A percentile compares a stretch with the other conserved stretches of the same genome.
Evolutionary conservation across 1,140 invertebrate genomes (phyloP).

Genomic region (Drosophila varians): DNA sequence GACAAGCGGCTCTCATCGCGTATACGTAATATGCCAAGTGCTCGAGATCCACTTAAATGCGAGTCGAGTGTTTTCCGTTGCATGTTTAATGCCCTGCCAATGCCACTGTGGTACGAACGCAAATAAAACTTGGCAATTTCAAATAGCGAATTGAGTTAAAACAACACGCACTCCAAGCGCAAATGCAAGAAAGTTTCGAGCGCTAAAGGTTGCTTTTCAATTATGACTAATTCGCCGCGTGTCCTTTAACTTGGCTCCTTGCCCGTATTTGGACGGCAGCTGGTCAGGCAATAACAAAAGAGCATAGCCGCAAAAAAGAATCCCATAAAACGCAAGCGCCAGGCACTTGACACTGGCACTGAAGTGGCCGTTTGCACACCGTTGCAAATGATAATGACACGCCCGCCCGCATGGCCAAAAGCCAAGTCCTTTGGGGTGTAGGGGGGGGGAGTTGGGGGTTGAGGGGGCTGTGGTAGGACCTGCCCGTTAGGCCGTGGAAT

Average conservation of each 20-base stretch:
- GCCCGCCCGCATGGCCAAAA: slow-evolving; percentile 58
- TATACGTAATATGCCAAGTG: slow-evolving; percentile 41
- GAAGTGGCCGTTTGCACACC: slow-evolving; percentile 72
- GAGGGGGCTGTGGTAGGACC: too few relatives aligned
- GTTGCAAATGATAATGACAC: slow-evolving; percentile 64
- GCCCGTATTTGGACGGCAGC: slow-evolving; percentile 40
- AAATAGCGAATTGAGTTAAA: slow-evolving; percentile 39
- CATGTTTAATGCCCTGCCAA: slow-evolving; percentile 32
- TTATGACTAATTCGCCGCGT: slow-evolving; percentile 68
- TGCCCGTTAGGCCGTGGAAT: slow-evolving; percentile 1
- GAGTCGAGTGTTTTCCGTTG: slow-evolving; percentile 12
- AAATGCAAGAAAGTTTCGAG: slow-evolving; percentile 20
- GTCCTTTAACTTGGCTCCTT: slow-evolving; percentile 43
- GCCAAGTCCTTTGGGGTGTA: slow-evolving; percentile 29
- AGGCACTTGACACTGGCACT: slow-evolving; percentile 70
- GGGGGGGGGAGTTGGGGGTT: background rate
- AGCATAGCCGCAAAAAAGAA: slow-evolving; percentile 6
- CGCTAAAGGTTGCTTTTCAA: slow-evolving; percentile 59
- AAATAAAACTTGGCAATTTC: slow-evolving; percentile 48
- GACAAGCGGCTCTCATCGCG: slow-evolving; percentile 22
- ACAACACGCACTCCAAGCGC: slow-evolving; percentile 36
- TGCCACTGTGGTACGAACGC: slow-evolving; percentile 12
- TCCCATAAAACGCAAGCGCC: slow-evolving; percentile 61
- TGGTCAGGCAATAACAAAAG: slow-evolving; percentile 33
- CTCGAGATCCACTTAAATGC: slow-evolving; percentile 10